Evolutionary conservation across 2,113 vertebrate species (phyloP).

Genomic region (Chaenogobius annularis): DNA sequence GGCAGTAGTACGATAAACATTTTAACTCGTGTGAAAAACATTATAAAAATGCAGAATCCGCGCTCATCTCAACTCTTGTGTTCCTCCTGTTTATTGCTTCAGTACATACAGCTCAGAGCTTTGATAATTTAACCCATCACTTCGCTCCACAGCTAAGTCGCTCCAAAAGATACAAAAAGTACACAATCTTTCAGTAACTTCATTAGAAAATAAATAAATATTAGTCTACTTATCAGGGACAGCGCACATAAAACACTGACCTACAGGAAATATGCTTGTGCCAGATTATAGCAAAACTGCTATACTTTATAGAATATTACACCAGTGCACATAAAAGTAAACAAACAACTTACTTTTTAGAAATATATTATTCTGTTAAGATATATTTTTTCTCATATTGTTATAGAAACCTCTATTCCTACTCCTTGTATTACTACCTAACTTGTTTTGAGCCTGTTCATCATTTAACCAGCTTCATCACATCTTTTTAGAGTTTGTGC

Average conservation of each 20-base stretch:
- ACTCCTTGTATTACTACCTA: not conserved
- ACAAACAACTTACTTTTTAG: too few relatives aligned
- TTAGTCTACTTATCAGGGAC: too few relatives aligned
- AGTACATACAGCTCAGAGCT: not conserved
- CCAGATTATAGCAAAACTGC: too few relatives aligned
- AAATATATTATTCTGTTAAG: too few relatives aligned
- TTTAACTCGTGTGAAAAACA: too few relatives aligned
- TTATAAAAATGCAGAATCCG: not conserved
- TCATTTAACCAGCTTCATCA: not conserved
- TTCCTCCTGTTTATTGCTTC: not conserved
- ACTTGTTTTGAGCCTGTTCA: not conserved
- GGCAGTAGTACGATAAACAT: too few relatives aligned
- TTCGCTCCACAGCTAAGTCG: not conserved
- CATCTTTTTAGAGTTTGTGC: not conserved
- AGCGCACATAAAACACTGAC: too few relatives aligned
- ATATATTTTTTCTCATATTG: not conserved
- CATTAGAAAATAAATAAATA: too few relatives aligned
- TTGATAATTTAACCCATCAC: not conserved
- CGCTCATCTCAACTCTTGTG: not conserved
- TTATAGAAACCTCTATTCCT: too few relatives aligned
- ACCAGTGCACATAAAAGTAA: too few relatives aligned
- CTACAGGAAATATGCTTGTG: too few relatives aligned
- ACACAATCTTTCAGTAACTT: not conserved
- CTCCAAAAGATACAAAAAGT: not conserved
- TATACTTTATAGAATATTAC: too few relatives aligned